Base-by-base conservation (phyloP, 2,888 invertebrate species). In the Zaprionus bogoriensis region DNA sequence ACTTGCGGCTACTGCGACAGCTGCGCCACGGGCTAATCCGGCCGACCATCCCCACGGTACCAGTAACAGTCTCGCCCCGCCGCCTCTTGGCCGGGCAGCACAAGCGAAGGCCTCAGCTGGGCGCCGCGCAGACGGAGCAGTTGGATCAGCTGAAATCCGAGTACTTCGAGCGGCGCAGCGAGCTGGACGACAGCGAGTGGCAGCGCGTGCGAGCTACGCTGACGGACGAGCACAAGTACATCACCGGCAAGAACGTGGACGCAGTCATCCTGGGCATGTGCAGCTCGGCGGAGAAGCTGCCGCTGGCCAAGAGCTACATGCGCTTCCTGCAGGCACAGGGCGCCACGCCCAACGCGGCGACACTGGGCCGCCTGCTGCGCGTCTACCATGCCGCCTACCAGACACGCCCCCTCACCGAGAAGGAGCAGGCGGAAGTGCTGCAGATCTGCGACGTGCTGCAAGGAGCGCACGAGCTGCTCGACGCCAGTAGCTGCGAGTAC, bases 401-500 rank as follows among this genome's bases (percentile, higher is more conserved):
- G 6, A 50, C 41, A 2, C 74, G 87, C 7, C 67, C 85, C 22
- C 70, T 93, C 1, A 87, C 91, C 4, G 86, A 91, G 19, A 79
- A 85, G 2, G 93, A 94, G 46, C 92, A 93, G 87, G 53, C 91
- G 3, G 92, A 93, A 72, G 93, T 96, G 73, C 72, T 93, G 28
- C 80, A 91, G 27, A 89, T 93, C 51, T 94, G 91, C 79, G 86
- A 78, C 2, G 42, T 65, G 2, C 62, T 90, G 9, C 74, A 75
- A 75, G 85, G 91, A 25, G 92, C 93, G 67, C 92, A 94, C 87
- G 92, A 93, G 48, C 83, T 93, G 0, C 87, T 95, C 47, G 95
- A 95, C 89, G 89, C 90, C 12, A 85, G 82, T 2, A 94, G 94
- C 14, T 92, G 93, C 76, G 94, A 94, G 80, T 90, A 91, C 82